phyloP scores from a whole-genome alignment of 2,888 invertebrate genomes.

The Meganola albula region DNA sequence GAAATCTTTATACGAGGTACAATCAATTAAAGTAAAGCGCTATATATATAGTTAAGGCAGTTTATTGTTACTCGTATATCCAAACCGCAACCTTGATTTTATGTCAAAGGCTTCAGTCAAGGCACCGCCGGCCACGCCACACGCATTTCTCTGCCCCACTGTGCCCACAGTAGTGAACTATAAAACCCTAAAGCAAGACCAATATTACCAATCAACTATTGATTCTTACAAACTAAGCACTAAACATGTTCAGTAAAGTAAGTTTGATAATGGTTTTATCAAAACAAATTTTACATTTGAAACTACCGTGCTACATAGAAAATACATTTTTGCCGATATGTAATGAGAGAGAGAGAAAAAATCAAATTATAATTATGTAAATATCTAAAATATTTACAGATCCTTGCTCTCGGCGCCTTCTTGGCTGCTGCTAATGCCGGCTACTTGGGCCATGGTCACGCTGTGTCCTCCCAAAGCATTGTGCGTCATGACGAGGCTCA shows the following conservation, averaged over 20 bases:
- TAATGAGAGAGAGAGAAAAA: no score
- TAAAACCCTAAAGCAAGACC: conserved; percentile 48
- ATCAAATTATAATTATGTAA: no score
- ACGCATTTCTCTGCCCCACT: conserved; percentile 57
- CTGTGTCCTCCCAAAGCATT: conserved; percentile 26
- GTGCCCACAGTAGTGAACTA: conserved; percentile 37
- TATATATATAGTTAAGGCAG: no score
- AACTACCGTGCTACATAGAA: no score
- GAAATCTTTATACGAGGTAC: no score
- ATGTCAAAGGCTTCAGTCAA: conserved; percentile 54
- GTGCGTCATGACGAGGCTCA: conserved; percentile 24
- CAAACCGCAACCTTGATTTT: conserved; percentile 39
- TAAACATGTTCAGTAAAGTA: conserved; percentile 61
- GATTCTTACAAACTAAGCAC: conserved; percentile 43
- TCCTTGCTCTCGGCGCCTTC: conserved; percentile 21
- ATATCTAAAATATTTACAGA: no score
- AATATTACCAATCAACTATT: conserved; percentile 52
- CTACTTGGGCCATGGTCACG: conserved; percentile 26
- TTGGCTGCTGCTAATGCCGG: conserved; percentile 49
- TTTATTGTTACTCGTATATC: no score
- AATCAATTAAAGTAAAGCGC: no score
- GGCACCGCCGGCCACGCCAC: conserved; percentile 40
- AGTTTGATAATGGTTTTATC: no score
- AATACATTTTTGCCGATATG: no score
- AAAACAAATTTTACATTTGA: no score